Percentiles rank a stretch among this genome's conserved stretches.
phyloP scores from a whole-genome alignment of 2,888 invertebrate species.

The Stegophylla sp. region DNA sequence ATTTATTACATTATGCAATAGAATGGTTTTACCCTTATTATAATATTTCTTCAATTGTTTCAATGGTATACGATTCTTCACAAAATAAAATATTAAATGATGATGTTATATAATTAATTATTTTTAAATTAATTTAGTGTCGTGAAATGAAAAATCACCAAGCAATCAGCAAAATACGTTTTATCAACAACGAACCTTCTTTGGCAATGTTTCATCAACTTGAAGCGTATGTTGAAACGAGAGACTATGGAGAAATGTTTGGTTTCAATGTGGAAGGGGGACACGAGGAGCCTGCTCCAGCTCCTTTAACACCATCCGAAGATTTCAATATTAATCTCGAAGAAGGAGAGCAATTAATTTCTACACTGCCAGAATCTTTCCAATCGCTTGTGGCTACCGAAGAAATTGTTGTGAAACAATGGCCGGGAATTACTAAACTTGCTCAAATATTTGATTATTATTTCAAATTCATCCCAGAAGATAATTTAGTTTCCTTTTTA shows the following conservation, averaged over 20 bases:
- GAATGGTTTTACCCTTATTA: slow-evolving; percentile 66
- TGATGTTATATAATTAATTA: slow-evolving; percentile 10
- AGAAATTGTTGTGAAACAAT: slow-evolving; percentile 50
- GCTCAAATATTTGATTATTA: slow-evolving; percentile 51
- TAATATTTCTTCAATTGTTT: slow-evolving; percentile 64
- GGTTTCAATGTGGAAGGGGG: slow-evolving; percentile 53
- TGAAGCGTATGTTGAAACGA: slow-evolving; percentile 57
- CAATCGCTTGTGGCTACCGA: background rate
- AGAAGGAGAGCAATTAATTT: slow-evolving; percentile 49
- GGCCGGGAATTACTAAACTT: slow-evolving; percentile 46
- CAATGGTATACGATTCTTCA: slow-evolving; percentile 64
- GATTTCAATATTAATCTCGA: slow-evolving; percentile 44
- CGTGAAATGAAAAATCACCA: slow-evolving; percentile 62
- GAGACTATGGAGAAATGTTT: slow-evolving; percentile 49
- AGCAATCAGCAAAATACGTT: slow-evolving; percentile 60
- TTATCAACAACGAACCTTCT: slow-evolving; percentile 59
- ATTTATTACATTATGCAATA: slow-evolving; percentile 65
- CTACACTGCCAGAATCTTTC: slow-evolving; percentile 37
- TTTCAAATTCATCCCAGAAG: slow-evolving; percentile 33
- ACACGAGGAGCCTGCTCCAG: slow-evolving; percentile 20
- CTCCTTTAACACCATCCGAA: slow-evolving; percentile 27
- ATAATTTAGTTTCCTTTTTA: slow-evolving; percentile 48
- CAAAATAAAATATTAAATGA: slow-evolving; percentile 5
- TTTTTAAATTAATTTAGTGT: too few species aligned
- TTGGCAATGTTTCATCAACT: slow-evolving; percentile 60